Evolutionary conservation across 2,888 invertebrate genomes (phyloP), one percentile per base, ranked within the genome.

Genomic region (Saturnia japonica): DNA sequence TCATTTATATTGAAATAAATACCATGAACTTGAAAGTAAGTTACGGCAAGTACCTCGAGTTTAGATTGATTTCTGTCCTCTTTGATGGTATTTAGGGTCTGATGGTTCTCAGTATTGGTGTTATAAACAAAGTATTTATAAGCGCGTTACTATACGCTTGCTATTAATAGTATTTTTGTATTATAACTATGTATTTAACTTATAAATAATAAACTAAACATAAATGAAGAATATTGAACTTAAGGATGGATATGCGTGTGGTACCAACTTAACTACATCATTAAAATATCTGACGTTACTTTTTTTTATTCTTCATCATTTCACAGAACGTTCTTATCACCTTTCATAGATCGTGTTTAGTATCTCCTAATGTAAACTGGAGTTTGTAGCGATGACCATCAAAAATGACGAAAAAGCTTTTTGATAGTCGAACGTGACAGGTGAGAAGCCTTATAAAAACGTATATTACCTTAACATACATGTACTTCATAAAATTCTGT

Each of bases 391-490:
- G 25, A 12, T 57, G n/a, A n/a, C 16, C 22, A n/a, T 19, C 19
- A 40, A 64, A 34, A 16, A 40, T 64, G 19, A 40, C 12, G 8
- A 40, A 64, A 40, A 64, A 40, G 64, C 73, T 71, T 67, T 78
- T 78, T 80, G 74, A 70, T 70, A 69, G 72, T 62, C 69, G 57
- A 69, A 74, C 72, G 75, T 78, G 78, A 78, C 75, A 77, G 75
- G 74, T 76, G 74, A 69, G 57, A 60, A 60, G 14, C 57, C 14
- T 60, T 28, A 60, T 60, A 60, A 60, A 54, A 34, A 54, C 7
- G 1, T 54, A 54, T 22, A 54, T 54, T 54, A 54, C 22, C 22
- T 54, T 22, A 54, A 60, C 57, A 19, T 28, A 28, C 14, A n/a
- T n/a, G n/a, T n/a, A n/a, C n/a, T n/a, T 14, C 57, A 14, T 60